Evolutionary conservation across 23 tunicate genomes (phyloP).

Genomic region (Corella eumyota): DNA sequence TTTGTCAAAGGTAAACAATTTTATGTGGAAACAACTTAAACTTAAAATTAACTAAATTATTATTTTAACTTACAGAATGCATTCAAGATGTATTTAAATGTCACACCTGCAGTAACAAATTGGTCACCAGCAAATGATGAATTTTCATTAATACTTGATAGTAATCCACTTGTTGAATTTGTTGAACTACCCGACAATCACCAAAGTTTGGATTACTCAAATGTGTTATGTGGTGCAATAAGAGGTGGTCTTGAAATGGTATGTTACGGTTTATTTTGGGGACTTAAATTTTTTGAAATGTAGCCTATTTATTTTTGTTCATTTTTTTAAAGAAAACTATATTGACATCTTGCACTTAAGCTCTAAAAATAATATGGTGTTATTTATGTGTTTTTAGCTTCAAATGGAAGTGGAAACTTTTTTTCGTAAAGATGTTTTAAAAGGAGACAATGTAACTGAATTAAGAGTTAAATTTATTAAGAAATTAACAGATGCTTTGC

Average conservation of each 20-base stretch:
- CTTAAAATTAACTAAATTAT: no score
- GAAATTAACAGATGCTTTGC: conserved; percentile 79
- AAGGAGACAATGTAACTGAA: conserved; percentile 81
- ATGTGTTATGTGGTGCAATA: conserved; percentile 75
- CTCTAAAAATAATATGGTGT: no score
- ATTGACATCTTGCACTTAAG: no score
- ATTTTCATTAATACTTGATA: conserved; percentile 70
- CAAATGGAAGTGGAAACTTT: conserved; percentile 66
- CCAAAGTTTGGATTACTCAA: conserved; percentile 44
- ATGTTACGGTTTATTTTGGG: not conserved
- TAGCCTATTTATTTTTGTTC: no score
- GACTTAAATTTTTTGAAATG: not conserved
- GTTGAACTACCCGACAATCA: conserved; percentile 82
- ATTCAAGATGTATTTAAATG: conserved; percentile 79
- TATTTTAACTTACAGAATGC: conserved; percentile 51
- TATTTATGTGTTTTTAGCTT: conserved; percentile 11
- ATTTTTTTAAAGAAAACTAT: no score
- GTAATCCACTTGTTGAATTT: conserved; percentile 77
- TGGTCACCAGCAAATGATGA: conserved; percentile 83
- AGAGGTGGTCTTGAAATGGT: conserved; percentile 89
- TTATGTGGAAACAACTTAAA: conserved; percentile 28
- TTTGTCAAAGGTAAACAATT: conserved; percentile 14
- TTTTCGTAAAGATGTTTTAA: conserved; percentile 62
- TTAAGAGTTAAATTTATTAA: conserved; percentile 69
- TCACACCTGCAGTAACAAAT: conserved; percentile 57